Evolutionary conservation across 1,140 invertebrate genomes (phyloP).

Genomic region (Rhopalosiphum padi): DNA sequence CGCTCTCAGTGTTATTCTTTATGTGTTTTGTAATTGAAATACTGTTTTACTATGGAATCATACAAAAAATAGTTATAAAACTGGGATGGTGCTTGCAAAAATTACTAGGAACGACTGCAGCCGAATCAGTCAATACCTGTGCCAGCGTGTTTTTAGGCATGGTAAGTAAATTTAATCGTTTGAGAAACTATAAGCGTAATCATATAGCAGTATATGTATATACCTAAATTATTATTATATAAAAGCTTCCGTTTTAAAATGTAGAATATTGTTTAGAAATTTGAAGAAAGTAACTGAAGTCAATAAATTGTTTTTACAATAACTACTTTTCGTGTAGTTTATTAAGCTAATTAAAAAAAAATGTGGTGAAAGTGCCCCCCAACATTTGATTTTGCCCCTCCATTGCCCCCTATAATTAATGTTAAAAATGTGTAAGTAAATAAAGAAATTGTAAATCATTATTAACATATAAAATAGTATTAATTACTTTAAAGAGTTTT

Average conservation of each 20-base stretch:
- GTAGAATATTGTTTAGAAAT: background rate
- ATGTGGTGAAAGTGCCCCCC: too few species aligned
- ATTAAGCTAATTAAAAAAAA: too few species aligned
- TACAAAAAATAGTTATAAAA: conserved; percentile 87
- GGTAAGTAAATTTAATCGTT: conserved; percentile 67
- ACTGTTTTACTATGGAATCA: conserved; percentile 84
- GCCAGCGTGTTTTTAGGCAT: conserved; percentile 91
- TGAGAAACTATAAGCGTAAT: background rate
- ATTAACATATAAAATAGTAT: too few species aligned
- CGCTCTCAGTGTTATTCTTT: conserved; percentile 87
- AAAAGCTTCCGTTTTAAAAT: background rate
- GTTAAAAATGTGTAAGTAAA: too few species aligned
- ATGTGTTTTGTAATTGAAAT: conserved; percentile 88
- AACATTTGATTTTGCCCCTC: too few species aligned
- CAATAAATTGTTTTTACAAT: background rate
- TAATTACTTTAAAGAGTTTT: too few species aligned
- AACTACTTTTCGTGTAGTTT: too few species aligned
- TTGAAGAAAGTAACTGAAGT: background rate
- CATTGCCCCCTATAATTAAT: too few species aligned
- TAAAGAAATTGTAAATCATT: too few species aligned
- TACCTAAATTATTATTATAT: background rate
- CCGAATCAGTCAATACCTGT: conserved; percentile 89
- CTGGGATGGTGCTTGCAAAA: conserved; percentile 78
- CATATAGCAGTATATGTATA: too few species aligned
- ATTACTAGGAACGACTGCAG: conserved; percentile 84